Base-by-base conservation (phyloP, 2,113 vertebrate genomes). In the Clupea harengus region DNA sequence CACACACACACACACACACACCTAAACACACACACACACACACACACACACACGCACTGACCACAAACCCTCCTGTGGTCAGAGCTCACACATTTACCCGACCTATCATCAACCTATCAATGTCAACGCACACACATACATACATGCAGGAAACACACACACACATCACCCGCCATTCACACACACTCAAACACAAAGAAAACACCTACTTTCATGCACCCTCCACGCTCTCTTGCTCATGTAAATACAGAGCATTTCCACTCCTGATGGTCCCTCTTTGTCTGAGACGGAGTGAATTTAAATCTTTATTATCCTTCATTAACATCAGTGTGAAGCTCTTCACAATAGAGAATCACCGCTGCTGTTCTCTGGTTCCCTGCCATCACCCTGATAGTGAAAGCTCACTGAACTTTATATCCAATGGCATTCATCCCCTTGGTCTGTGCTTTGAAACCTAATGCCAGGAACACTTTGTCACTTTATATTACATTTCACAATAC, bases 81-180 rank as follows among this genome's bases (percentile, higher is more conserved):
- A 83, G 46, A 7, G 82, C 52, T 52, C 52, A 57, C 85, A 72
- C 85, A 45, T 83, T 86, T 72, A 57, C 78, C 82, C 72, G 49
- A 50, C 85, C 82, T 72, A 64, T 17, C 17, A 72, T 72, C 64
- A 72, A 72, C 64, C 25, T 67, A 67, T 91, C 84, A 85, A 83
- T 85, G 87, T 60, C 90, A 88, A 86, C 82, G 90, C 49, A 84
- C 32, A 85, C 52, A 57, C 60, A 64, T 22, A 64, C 60, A 64
- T 6, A 64, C 20, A 64, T 22, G 25, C 60, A 64, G 22, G 57
- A n/a, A 20, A 20, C 20, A 22, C 18, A 64, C 57, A 20, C 57
- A 3, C 22, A 64, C 50, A 54, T 47, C 13, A 54, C 50, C 3
- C 50, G 3, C 50, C 10, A 54, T 18, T 52, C 72, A 85, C 45